Evolutionary conservation across 2,888 invertebrate genomes (phyloP), one percentile per base, ranked within the genome.

Genomic region (Bedellia somnulentella): DNA sequence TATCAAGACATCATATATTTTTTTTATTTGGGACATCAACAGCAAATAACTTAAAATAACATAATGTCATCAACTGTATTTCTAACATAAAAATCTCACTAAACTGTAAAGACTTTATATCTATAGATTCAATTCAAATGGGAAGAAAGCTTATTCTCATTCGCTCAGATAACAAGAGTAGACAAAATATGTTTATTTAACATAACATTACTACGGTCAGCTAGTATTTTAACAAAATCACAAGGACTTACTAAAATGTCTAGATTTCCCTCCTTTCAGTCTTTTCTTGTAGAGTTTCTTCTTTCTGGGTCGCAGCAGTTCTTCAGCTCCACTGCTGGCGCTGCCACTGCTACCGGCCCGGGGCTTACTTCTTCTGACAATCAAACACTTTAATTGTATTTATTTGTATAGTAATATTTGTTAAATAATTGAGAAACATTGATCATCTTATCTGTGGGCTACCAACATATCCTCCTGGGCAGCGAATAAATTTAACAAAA

Each of bases 211-310:
- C n/a, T 11, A 12, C 11, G 13, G 9, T 25, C 14, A 15, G 15
- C 14, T 15, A 15, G n/a, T n/a, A 9, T 15, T 12, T n/a, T 9
- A 31, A 27, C 29, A 15, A n/a, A 5, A 2, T 24, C 10, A 15
- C 3, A 27, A 11, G 10, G 26, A 71, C 73, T 73, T 57, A 75
- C 73, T 66, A 50, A 70, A 73, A 46, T 70, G 71, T 41, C 71
- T 55, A 34, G 56, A 35, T 45, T 73, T 75, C 47, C 49, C 50
- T 35, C 62, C 71, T 52, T 82, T 83, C 43, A 81, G 83, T 18
- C 83, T 73, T 54, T 84, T 84, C 45, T 83, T 76, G 45, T 83
- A 70, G 6, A 83, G 70, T 49, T 85, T 85, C 44, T 77, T 83
- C 63, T 67, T 80, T 52, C 76, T 81, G 36, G 76, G 76, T 2